A percentile compares a stretch with the other conserved stretches of the same genome.
Evolutionary conservation across 2,888 invertebrate genomes (phyloP).

Genomic region (Meiosimyza decipiens): DNA sequence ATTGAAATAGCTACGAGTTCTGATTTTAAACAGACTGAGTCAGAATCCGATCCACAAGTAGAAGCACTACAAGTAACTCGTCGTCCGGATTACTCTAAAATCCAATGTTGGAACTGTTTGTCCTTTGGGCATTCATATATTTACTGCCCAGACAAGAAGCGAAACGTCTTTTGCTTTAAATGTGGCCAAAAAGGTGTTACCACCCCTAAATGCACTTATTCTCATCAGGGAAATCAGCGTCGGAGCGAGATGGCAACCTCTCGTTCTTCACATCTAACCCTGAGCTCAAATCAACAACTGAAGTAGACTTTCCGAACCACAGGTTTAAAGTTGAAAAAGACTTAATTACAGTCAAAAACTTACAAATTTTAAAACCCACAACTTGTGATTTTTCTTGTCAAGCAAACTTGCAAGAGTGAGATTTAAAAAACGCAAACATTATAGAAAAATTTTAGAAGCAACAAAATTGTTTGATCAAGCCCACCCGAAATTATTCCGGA

Average conservation of each 20-base stretch:
- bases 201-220: not conserved
- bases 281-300: not conserved
- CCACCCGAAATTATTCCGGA: too few relatives aligned
- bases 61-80: conserved; percentile 1
- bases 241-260: conserved; percentile 22
- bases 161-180: conserved; percentile 5
- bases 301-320: too few relatives aligned
- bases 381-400: too few relatives aligned
- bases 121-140: conserved; percentile 23
- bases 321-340: too few relatives aligned
- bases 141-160: conserved; percentile 16
- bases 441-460: too few relatives aligned
- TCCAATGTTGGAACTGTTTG: conserved; percentile 22
- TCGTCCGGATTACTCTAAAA: conserved; percentile 15
- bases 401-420: too few relatives aligned
- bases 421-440: too few relatives aligned
- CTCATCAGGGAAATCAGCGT: conserved; percentile 13
- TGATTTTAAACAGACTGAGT: not conserved
- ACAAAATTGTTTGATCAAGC: too few relatives aligned
- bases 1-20: not conserved
- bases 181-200: conserved; percentile 13
- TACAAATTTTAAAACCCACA: too few relatives aligned
- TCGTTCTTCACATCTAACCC: conserved; percentile 14
- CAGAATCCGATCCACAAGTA: not conserved
- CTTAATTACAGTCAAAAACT: too few relatives aligned